Percentiles rank a stretch among this genome's conserved stretches.
These are phyloP conservation scores for Galbula dea DNA, from an alignment of 2,113 vertebrate species.

Conservation along the genomic window DNA sequence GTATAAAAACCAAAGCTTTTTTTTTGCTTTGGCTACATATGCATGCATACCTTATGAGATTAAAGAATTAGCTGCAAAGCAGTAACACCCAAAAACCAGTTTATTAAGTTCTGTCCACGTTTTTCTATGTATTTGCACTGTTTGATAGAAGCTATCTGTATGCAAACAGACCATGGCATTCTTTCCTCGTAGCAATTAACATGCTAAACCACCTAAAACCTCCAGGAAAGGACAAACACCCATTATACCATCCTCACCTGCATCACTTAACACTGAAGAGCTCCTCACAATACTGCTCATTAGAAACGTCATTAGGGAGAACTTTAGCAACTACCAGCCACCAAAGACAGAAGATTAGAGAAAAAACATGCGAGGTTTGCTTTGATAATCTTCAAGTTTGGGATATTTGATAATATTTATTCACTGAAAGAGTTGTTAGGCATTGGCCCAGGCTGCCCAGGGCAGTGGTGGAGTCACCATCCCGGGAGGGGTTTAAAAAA, in stretches of 20 bases:
- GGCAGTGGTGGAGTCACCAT: too few relatives aligned
- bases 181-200: rapidly evolving
- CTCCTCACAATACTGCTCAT: rapidly evolving
- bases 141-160: neutral
- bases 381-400: rapidly evolving
- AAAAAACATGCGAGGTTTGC: rapidly evolving
- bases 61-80: neutral
- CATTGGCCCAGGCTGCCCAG: too few relatives aligned
- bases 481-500: too few relatives aligned
- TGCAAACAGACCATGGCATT: rapidly evolving
- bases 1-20: rapidly evolving
- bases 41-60: rapidly evolving
- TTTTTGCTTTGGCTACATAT: neutral
- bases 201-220: rapidly evolving
- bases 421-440: too few relatives aligned
- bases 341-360: rapidly evolving
- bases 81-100: neutral
- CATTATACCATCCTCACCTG: rapidly evolving
- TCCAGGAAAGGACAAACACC: neutral
- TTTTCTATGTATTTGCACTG: rapidly evolving
- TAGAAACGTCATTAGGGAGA: rapidly evolving
- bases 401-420: too few relatives aligned
- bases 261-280: rapidly evolving
- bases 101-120: rapidly evolving
- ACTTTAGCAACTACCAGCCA: too few relatives aligned